Percentiles rank a stretch among this genome's conserved stretches.
phyloP scores from a whole-genome alignment of 2,113 vertebrate genomes.

The Nibea albiflora region DNA sequence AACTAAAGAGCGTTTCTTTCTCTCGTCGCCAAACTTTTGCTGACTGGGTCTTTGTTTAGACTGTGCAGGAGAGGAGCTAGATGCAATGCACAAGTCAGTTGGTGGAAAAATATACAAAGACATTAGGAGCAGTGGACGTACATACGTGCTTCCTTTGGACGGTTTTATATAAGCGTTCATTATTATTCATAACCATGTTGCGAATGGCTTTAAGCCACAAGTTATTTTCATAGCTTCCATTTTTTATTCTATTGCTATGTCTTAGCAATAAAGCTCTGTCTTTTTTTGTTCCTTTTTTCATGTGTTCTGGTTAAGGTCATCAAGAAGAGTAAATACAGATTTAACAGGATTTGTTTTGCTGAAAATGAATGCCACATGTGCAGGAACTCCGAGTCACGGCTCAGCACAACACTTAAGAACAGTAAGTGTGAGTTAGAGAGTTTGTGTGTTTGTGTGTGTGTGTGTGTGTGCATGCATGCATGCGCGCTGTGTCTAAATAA shows the following conservation, averaged over 20 bases:
- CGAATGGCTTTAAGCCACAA: conserved; percentile 28
- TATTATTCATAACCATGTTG: conserved; percentile 8
- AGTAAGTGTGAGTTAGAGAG: conserved; percentile 55
- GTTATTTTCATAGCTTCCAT: conserved; percentile 33
- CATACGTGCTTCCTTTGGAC: conserved; percentile 7
- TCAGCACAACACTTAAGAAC: conserved; percentile 72
- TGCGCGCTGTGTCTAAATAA: conserved; percentile 46
- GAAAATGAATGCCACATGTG: conserved; percentile 79
- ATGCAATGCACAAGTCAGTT: neutral
- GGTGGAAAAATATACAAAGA: conserved; percentile 21
- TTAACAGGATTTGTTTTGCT: conserved; percentile 75
- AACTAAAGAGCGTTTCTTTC: neutral
- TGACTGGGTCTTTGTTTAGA: neutral
- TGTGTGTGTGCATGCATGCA: conserved; percentile 17
- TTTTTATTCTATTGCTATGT: conserved; percentile 21
- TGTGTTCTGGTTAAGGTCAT: conserved; percentile 52
- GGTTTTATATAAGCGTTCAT: conserved; percentile 3
- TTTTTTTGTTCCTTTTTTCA: conserved; percentile 24
- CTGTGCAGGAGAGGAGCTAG: neutral
- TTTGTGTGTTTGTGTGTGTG: conserved; percentile 21
- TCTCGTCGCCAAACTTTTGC: neutral
- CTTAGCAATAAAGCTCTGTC: neutral
- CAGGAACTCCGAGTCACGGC: conserved; percentile 75
- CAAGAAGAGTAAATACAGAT: conserved; percentile 72
- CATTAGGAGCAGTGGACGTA: conserved; percentile 26